phyloP scores from a whole-genome alignment of 2,888 invertebrate genomes.

The Arrhopalites spinosus region DNA sequence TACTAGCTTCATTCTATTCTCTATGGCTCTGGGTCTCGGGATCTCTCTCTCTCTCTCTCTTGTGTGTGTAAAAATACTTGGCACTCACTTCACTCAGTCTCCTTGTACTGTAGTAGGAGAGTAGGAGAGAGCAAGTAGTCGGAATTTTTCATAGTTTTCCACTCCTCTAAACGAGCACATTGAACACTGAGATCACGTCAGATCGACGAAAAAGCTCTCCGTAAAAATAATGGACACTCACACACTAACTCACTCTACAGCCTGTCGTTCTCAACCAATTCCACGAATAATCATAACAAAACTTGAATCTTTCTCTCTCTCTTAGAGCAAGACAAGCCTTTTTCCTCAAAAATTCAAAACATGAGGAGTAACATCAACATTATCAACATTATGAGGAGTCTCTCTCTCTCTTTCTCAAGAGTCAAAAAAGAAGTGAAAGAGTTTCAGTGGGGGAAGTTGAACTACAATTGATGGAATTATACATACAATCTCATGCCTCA shows the following conservation, averaged over 20 bases:
- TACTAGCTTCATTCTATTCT: background rate
- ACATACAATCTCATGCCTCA: conserved; percentile 18
- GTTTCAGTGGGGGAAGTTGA: background rate
- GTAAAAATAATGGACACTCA: conserved; percentile 3
- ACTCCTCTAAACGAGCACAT: background rate
- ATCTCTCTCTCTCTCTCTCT: conserved; percentile 4
- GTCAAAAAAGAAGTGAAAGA: background rate
- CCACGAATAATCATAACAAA: conserved; percentile 2
- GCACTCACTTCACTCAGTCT: background rate
- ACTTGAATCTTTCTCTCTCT: background rate
- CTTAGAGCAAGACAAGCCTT: background rate
- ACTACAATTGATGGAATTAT: conserved; percentile 21
- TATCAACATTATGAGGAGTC: no score
- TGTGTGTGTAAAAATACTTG: conserved; percentile 1
- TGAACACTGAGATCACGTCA: background rate
- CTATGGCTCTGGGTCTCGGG: background rate
- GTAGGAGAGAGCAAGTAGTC: background rate
- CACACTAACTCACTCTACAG: background rate
- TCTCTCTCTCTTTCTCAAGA: background rate
- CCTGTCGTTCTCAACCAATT: conserved; percentile 5
- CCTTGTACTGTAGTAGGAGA: background rate
- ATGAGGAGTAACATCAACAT: no score
- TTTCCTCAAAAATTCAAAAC: background rate
- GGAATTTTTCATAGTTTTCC: background rate
- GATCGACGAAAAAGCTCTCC: background rate